These are phyloP conservation scores for Cyprinella venusta DNA, from an alignment of 2,797 vertebrate species.

Conservation along the genomic window DNA sequence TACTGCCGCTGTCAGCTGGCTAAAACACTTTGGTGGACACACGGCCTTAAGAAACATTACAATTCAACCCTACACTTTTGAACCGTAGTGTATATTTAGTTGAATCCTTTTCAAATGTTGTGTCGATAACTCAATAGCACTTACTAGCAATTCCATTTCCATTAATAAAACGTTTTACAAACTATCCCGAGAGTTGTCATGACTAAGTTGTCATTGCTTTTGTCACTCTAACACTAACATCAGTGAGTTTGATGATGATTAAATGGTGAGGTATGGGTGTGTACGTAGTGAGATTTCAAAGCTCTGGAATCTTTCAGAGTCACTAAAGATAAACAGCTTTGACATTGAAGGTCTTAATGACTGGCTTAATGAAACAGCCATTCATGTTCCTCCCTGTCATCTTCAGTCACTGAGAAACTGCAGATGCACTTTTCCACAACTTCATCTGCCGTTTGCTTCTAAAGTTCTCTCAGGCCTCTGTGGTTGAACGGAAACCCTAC, in stretches of 20 bases:
- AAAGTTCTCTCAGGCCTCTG: slow-evolving; percentile 56
- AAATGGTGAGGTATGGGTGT: not conserved
- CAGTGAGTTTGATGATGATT: not conserved
- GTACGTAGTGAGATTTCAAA: not conserved
- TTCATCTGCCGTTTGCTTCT: slow-evolving; percentile 56
- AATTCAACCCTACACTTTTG: not conserved
- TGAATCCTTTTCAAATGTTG: not conserved
- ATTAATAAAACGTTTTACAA: not conserved
- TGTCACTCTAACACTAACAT: not conserved
- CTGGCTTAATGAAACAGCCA: slow-evolving; percentile 25
- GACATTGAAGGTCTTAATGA: slow-evolving; percentile 30
- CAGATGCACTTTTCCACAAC: slow-evolving; percentile 20
- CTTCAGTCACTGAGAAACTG: slow-evolving; percentile 22
- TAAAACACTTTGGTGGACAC: too few relatives aligned
- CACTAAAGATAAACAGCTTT: slow-evolving; percentile 37
- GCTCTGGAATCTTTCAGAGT: slow-evolving; percentile 6
- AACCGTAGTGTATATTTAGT: not conserved
- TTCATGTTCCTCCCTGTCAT: slow-evolving; percentile 39
- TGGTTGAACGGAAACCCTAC: slow-evolving; percentile 57
- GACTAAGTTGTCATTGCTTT: not conserved
- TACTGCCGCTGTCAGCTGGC: too few relatives aligned
- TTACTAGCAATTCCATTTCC: not conserved
- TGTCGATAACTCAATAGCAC: not conserved
- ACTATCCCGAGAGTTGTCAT: not conserved
- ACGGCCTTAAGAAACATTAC: not conserved